phyloP scores from a whole-genome alignment of 2,113 vertebrate genomes.

The Herpetotheres cachinnans region DNA sequence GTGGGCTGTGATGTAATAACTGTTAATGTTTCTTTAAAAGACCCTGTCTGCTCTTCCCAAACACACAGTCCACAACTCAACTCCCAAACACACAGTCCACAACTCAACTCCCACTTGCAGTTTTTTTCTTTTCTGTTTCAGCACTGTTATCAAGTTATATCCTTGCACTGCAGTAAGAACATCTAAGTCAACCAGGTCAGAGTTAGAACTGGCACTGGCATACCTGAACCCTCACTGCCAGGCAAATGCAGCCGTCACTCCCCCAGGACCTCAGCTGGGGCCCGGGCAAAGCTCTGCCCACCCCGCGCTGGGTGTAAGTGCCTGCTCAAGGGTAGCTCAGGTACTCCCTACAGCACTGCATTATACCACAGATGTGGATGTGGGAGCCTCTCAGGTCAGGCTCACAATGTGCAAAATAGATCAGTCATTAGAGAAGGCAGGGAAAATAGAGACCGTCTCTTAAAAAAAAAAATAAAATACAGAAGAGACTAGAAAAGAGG shows the following conservation, averaged over 20 bases:
- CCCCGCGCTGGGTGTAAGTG: rapidly evolving
- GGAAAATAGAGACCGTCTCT: background rate
- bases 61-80: background rate
- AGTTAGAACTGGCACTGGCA: background rate
- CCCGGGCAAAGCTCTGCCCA: background rate
- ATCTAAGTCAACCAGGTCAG: background rate
- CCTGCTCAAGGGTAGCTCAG: background rate
- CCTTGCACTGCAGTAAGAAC: background rate
- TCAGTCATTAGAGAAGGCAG: background rate
- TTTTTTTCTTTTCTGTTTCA: too few species aligned
- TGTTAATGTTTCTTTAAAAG: background rate
- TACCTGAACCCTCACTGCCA: background rate
- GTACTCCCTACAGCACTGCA: rapidly evolving
- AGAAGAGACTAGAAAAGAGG: background rate
- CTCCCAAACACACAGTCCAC: background rate
- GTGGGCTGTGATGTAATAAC: background rate
- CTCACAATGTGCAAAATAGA: rapidly evolving
- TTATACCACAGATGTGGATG: rapidly evolving
- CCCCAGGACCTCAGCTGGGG: background rate
- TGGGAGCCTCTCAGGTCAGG: background rate
- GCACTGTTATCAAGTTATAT: background rate
- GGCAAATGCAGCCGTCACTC: rapidly evolving
- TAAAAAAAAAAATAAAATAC: background rate
- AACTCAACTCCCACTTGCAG: background rate
- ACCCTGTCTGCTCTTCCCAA: background rate